phyloP scores from a whole-genome alignment of 2,888 invertebrate genomes.

The Tachina fera region DNA sequence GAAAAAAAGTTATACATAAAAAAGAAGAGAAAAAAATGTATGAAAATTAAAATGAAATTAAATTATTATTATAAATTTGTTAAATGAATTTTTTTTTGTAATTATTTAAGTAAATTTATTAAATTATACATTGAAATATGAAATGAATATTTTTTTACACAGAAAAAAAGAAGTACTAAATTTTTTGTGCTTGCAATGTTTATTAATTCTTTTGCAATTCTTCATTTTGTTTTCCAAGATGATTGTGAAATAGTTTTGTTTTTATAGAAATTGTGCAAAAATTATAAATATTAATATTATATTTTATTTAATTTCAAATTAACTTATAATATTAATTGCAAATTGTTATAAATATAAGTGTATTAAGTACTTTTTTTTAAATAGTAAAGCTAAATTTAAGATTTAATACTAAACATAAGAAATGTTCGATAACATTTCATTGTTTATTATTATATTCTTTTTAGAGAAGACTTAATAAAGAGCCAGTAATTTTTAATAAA shows the following conservation, averaged over 20 bases:
- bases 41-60: conserved; percentile 21
- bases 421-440: conserved; percentile 39
- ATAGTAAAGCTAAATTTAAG: conserved; percentile 66
- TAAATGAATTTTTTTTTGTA: conserved; percentile 49
- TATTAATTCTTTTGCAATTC: background rate
- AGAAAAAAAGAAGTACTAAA: conserved; percentile 16
- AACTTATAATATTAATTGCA: conserved; percentile 61
- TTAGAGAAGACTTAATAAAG: conserved; percentile 66
- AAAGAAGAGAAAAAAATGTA: background rate
- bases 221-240: conserved; percentile 25
- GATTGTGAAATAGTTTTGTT: conserved; percentile 35
- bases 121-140: conserved; percentile 21
- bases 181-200: background rate
- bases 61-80: conserved; percentile 36
- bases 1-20: conserved; percentile 7
- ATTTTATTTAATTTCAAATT: conserved; percentile 49
- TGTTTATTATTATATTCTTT: conserved; percentile 64
- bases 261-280: conserved; percentile 14
- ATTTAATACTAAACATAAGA: conserved; percentile 61
- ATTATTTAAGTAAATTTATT: conserved; percentile 48
- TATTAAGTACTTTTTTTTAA: conserved; percentile 63
- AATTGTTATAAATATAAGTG: conserved; percentile 66
- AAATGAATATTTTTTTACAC: background rate
- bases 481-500: conserved; percentile 69
- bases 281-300: conserved; percentile 33